These are phyloP conservation scores for Tringa solitaria DNA, from an alignment of 2,113 vertebrate genomes.

Conservation along the genomic window DNA sequence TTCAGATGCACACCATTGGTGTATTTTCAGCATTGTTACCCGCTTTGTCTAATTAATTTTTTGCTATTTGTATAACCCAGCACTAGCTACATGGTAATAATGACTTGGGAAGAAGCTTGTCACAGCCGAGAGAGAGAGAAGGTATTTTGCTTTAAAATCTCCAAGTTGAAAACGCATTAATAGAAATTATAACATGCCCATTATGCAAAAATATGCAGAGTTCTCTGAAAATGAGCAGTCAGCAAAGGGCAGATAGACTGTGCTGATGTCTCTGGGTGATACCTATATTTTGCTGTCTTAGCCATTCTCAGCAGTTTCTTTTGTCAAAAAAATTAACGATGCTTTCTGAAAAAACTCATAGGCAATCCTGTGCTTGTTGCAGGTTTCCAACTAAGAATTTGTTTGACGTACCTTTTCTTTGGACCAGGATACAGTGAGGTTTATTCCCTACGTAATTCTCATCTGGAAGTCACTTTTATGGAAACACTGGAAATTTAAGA, in stretches of 20 bases:
- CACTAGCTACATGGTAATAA: not conserved
- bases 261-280: not conserved
- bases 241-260: constrained; percentile 14
- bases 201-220: constrained; percentile 41
- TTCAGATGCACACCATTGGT: not conserved
- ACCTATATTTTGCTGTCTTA: not conserved
- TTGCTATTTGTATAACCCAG: not conserved
- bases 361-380: not conserved
- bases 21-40: not conserved
- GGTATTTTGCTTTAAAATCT: not conserved
- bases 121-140: not conserved
- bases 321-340: not conserved
- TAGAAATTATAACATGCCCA: not conserved
- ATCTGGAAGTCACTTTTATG: not conserved
- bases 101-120: not conserved
- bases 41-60: not conserved
- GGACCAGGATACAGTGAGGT: not conserved
- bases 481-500: not conserved
- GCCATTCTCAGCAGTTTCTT: not conserved
- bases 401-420: not conserved
- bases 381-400: not conserved
- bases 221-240: constrained; percentile 22
- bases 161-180: not conserved
- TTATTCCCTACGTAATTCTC: not conserved
- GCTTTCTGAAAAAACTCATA: not conserved